phyloP scores from a whole-genome alignment of 2,797 vertebrate species.

The Aselliscus stoliczkanus region DNA sequence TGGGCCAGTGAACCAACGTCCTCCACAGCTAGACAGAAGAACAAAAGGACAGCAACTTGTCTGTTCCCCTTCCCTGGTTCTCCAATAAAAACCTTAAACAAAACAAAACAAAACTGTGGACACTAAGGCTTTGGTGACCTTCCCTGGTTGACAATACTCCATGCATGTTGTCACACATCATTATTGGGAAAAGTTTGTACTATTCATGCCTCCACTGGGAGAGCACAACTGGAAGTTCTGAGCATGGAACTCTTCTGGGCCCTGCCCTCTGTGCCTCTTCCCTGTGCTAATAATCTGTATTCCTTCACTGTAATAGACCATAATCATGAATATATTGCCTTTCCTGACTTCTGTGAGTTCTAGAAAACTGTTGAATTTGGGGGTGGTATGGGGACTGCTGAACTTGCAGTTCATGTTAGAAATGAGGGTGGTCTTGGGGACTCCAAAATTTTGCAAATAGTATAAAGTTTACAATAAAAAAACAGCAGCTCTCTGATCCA shows the following conservation, averaged over 20 bases:
- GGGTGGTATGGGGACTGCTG: neutral
- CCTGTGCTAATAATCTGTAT: neutral
- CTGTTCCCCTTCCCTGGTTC: too few species aligned
- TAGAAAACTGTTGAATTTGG: neutral
- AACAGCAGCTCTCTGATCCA: neutral
- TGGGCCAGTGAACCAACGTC: too few species aligned
- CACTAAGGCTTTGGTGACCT: neutral
- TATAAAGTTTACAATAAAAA: neutral
- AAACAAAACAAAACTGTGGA: neutral
- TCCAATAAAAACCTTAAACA: too few species aligned
- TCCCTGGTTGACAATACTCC: neutral
- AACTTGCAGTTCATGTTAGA: neutral
- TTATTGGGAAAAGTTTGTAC: neutral
- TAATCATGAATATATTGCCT: neutral
- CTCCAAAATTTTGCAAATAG: neutral
- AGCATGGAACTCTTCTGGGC: neutral
- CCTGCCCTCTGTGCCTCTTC: neutral
- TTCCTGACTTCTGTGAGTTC: neutral
- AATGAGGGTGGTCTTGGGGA: neutral
- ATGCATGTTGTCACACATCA: neutral
- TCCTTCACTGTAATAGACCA: neutral
- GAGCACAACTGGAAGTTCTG: neutral
- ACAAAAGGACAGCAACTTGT: too few species aligned
- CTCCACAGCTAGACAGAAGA: too few species aligned
- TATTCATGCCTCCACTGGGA: neutral